Evolutionary conservation across 2,888 invertebrate species (phyloP).

Genomic region (Archips xylosteana): DNA sequence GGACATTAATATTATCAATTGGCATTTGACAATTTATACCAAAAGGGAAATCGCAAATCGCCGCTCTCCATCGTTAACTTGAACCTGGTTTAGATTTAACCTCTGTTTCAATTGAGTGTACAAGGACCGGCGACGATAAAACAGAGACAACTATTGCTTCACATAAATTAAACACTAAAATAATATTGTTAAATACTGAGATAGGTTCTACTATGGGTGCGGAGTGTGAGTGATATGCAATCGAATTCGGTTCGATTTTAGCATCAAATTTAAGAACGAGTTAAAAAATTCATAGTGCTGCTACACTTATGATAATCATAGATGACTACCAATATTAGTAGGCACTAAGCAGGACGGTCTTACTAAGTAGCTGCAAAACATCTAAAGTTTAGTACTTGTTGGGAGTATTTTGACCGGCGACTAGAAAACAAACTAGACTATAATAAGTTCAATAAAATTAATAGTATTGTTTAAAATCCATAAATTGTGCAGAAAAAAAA

Average conservation of each 20-base stretch:
- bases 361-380: no score
- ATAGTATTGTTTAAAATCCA: no score
- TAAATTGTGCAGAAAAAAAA: no score
- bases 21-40: constrained; percentile 1
- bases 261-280: not conserved
- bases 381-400: no score
- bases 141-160: constrained; percentile 16
- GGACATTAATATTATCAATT: not conserved
- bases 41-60: constrained; percentile 8
- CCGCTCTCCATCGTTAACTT: constrained; percentile 12
- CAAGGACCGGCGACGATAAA: constrained; percentile 18
- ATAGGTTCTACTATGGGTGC: constrained; percentile 4
- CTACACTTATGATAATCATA: not conserved
- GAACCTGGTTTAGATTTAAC: constrained; percentile 22
- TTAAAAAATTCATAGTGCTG: not conserved
- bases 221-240: not conserved
- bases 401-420: no score
- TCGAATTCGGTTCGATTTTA: constrained; percentile 3
- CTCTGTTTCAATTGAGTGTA: not conserved
- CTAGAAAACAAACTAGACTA: no score
- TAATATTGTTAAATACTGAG: constrained; percentile 20
- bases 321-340: no score
- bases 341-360: no score
- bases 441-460: no score
- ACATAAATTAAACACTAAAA: constrained; percentile 20